Base-by-base conservation (phyloP, 2,113 vertebrate species). In the Sphaerodactylus townsendi region DNA sequence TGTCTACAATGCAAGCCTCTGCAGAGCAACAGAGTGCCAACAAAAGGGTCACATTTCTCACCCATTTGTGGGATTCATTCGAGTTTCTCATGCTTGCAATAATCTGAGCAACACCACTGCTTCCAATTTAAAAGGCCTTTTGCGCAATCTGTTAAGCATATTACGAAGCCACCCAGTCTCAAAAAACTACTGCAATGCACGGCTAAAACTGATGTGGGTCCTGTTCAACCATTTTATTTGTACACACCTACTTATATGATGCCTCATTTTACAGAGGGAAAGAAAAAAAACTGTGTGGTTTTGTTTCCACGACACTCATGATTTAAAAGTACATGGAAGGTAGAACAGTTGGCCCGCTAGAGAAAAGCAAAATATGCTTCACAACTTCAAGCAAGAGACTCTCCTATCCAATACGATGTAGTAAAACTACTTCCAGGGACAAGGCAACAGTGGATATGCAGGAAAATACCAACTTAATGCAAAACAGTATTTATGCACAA, bases 31-130 rank as follows among this genome's bases (percentile, higher is more conserved):
- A 78, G 72, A 90, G 74, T 64, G 85, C 83, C 90, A 88, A 90
- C 85, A 93, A 75, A 81, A 90, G 88, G 10, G 4, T 93, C 78
- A 10, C 77, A 78, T 93, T 91, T 87, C 92, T 90, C 86, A 35
- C 13, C 48, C 85, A 75, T 68, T 84, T 91, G 28, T 0, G 73
- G 53, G 21, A 68, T 90, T 90, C 89, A 79, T 85, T 71, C 62
- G 3, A 88, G 83, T 90, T 94, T 90, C 83, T 91, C 85, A 70
- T 56, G 78, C 81, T 78, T 10, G 46, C 74, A 81, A 83, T 76
- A 85, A 92, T 87, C 87, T 89, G 82, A 85, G 56, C 77, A 86
- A 62, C 10, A 2, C 72, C 2, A 33, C 75, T 77, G 71, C 64
- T 65, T 77, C 79, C 84, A 73, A 76, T 10, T 33, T 64, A 48